phyloP scores from a whole-genome alignment of 1,140 invertebrate genomes.

The Microplitis demolitor region DNA sequence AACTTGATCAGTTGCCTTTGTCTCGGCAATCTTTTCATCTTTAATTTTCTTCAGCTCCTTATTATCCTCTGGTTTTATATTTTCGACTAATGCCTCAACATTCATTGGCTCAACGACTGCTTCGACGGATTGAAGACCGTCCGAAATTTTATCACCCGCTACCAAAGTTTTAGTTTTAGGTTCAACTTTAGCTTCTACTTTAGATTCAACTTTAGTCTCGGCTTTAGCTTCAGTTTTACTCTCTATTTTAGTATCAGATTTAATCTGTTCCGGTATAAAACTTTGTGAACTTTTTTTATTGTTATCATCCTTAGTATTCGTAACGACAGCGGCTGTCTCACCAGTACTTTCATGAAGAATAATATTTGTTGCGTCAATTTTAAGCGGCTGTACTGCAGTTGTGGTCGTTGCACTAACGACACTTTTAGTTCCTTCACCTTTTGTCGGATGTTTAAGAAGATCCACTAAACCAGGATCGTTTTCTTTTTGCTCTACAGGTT shows the following conservation, averaged over 20 bases:
- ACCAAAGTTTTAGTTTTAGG: not conserved
- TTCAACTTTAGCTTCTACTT: not conserved
- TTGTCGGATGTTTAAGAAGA: constrained; percentile 46
- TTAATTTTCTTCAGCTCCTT: constrained; percentile 1
- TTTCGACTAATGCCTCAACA: not conserved
- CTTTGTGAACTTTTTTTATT: not conserved
- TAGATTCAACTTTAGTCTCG: not conserved
- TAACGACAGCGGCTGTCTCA: not conserved
- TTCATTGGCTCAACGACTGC: not conserved
- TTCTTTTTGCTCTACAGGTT: not conserved
- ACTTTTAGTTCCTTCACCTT: constrained; percentile 51
- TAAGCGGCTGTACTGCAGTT: constrained; percentile 53
- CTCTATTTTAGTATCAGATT: not conserved
- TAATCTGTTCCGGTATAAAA: not conserved
- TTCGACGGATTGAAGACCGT: not conserved
- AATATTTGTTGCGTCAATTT: constrained; percentile 43
- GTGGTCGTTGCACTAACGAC: constrained; percentile 56
- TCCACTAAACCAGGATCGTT: constrained; percentile 41
- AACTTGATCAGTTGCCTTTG: not conserved
- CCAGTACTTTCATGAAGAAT: constrained; percentile 17
- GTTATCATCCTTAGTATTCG: not conserved
- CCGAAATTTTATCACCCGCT: not conserved
- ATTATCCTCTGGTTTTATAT: constrained; percentile 21
- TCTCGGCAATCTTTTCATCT: not conserved
- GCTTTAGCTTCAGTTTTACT: not conserved